A percentile compares a stretch with the other conserved stretches of the same genome.
phyloP scores from a whole-genome alignment of 1,140 invertebrate species.

The Drosophila murphyi region DNA sequence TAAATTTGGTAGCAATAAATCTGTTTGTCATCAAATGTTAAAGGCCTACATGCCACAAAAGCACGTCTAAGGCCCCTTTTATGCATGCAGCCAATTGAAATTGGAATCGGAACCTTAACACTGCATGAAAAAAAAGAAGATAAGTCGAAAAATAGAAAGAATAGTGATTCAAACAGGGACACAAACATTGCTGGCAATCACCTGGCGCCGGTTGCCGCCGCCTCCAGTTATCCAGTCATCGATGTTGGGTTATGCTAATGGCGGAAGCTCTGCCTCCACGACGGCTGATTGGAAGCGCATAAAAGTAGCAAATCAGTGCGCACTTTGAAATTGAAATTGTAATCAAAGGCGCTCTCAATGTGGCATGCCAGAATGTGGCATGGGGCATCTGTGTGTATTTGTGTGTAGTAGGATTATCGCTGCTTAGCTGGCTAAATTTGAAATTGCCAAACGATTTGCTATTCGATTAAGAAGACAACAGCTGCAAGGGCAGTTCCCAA shows the following conservation, averaged over 20 bases:
- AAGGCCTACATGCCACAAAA: conserved; percentile 25
- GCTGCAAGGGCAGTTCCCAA: conserved; percentile 19
- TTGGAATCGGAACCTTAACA: conserved; percentile 44
- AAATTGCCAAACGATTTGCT: conserved; percentile 78
- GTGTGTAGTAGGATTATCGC: conserved; percentile 34
- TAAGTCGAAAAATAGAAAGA: conserved; percentile 25
- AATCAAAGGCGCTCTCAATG: conserved; percentile 62
- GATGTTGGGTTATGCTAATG: conserved; percentile 74
- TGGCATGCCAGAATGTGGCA: conserved; percentile 22
- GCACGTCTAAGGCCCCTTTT: neutral
- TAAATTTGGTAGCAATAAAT: too few relatives aligned
- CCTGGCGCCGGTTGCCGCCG: conserved; percentile 58
- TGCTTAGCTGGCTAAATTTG: conserved; percentile 77
- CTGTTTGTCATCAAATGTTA: conserved; percentile 15
- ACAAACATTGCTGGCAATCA: conserved; percentile 72
- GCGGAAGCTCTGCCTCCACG: conserved; percentile 62
- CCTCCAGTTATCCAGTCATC: conserved; percentile 23
- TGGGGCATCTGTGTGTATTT: conserved; percentile 10
- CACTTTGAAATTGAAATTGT: conserved; percentile 82
- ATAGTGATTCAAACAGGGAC: conserved; percentile 39
- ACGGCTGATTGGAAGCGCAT: conserved; percentile 74
- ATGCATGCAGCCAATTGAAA: conserved; percentile 47
- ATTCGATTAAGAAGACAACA: conserved; percentile 76
- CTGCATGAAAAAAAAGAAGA: conserved; percentile 29
- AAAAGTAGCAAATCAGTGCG: conserved; percentile 77